Base-by-base conservation (phyloP, 1,140 invertebrate genomes). In the Drusus annulatus region DNA sequence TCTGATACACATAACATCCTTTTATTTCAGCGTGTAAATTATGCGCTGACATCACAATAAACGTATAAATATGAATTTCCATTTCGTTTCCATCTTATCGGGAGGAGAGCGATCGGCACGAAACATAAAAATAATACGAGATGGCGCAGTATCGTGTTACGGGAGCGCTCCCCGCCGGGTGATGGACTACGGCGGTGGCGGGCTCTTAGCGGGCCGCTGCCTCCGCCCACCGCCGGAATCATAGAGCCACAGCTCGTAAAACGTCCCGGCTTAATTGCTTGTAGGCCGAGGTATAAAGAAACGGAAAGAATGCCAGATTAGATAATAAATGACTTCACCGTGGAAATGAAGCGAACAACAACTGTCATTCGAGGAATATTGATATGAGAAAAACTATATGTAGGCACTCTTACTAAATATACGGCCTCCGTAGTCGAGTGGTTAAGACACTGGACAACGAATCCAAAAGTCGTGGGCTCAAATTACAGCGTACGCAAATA, bases 81-180 rank as follows among this genome's bases (percentile, higher is more conserved):
- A 71, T 71, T 71, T 51, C 68, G 36, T 50, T 63, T 63, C 23
- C 23, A 51, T 68, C 63, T 21, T 19, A 71, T 71, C 68, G 68
- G 16, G 68, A 19, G 56, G 60, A 76, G 63, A 58, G 56, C 56
- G 23, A 76, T 63, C 71, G 52, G 54, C 5, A 58, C 23, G 51
- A 76, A 76, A 76, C 74, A 76, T 50, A 76, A 60, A 58, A 56
- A 71, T 17, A 74, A 56, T 56, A 63, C 31, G 50, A 74, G 68
- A 51, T 74, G 78, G 78, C 16, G 65, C 78, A 79, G 79, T 75
- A 75, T 76, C 62, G 51, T 75, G 79, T 80, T 76, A 51, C 79
- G 63, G 79, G 60, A 80, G 79, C 74, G 74, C 62, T 75, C 79
- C 79, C 79, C 73, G 79, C 73, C 76, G 79, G 21, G 79, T 76